Conservation (phyloP, 2,113 vertebrate species). For the Ammodytes dubius region DNA sequence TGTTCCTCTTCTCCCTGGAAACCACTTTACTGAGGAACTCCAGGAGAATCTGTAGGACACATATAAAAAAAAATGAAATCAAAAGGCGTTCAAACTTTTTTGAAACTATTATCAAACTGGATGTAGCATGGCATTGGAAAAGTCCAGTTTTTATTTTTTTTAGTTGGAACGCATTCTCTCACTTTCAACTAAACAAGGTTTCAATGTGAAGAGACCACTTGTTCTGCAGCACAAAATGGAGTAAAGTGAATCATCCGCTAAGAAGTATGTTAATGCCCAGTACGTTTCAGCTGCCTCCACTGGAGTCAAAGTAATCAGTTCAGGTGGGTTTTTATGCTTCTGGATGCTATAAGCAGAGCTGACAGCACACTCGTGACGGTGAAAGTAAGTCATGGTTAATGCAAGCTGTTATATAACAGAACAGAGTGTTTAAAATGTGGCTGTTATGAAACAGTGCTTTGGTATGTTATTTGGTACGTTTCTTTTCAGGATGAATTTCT, state of each 20-base stretch:
- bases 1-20: slow-evolving; percentile 88
- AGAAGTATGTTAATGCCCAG: slow-evolving; percentile 45
- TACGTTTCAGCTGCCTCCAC: slow-evolving; percentile 58
- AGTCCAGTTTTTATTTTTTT: background rate
- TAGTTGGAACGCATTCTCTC: background rate
- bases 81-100: background rate
- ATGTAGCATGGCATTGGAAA: background rate
- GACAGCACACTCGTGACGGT: slow-evolving; percentile 46
- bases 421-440: slow-evolving; percentile 43
- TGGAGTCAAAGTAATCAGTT: slow-evolving; percentile 65
- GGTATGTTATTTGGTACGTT: background rate
- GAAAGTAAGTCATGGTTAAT: slow-evolving; percentile 63
- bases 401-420: slow-evolving; percentile 50
- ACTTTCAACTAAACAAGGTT: background rate
- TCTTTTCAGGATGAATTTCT: slow-evolving; percentile 7
- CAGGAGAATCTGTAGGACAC: slow-evolving; percentile 86
- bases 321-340: slow-evolving; percentile 58
- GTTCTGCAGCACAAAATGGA: slow-evolving; percentile 21
- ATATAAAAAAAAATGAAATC: background rate
- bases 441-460: slow-evolving; percentile 37
- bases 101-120: background rate
- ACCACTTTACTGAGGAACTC: slow-evolving; percentile 93
- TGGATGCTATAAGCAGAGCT: slow-evolving; percentile 43
- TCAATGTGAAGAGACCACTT: slow-evolving; percentile 11
- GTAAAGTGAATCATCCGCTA: slow-evolving; percentile 32